These are phyloP conservation scores for crab-eating macaque (Macaca fascicularis) DNA, from an alignment of 2,113 vertebrate species.

Conservation along the genomic window T2T-MFA8v1.1 NC_088392.1:16132501-16133000, in stretches of 20 bases:
- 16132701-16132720: not conserved
- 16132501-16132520: not conserved
- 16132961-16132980: too few relatives aligned
- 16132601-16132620: not conserved
- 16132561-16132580: not conserved
- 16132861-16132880: too few relatives aligned
- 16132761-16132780: not conserved
- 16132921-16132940: too few relatives aligned
- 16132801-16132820: too few relatives aligned
- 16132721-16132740: not conserved
- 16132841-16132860: rapidly evolving
- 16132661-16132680: not conserved
- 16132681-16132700: not conserved
- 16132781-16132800: not conserved
- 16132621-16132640: not conserved
- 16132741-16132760: not conserved
- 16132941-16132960: too few relatives aligned
- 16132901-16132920: too few relatives aligned
- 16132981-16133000: too few relatives aligned
- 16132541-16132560: not conserved
- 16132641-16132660: not conserved
- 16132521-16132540: not conserved
- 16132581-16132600: not conserved
- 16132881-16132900: too few relatives aligned
- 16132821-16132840: too few relatives aligned